These are phyloP conservation scores for Myopa testacea DNA, from an alignment of 2,888 invertebrate species.

Conservation along the genomic window DNA sequence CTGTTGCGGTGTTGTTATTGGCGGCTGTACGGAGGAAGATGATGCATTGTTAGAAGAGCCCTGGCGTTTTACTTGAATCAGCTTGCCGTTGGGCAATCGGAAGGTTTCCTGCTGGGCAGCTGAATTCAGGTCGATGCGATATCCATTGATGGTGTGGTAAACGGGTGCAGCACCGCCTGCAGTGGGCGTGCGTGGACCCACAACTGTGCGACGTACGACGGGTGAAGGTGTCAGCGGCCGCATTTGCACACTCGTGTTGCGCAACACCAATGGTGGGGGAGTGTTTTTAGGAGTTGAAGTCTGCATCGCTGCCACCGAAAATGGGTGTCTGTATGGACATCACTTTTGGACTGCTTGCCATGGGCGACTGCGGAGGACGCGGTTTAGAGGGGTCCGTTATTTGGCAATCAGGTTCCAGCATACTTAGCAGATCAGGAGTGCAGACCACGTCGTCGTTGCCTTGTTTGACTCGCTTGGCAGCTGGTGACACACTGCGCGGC, in stretches of 20 bases:
- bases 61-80: slow-evolving; percentile 68
- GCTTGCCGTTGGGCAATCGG: slow-evolving; percentile 67
- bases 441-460: slow-evolving; percentile 75
- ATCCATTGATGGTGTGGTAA: slow-evolving; percentile 68
- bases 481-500: too few species aligned
- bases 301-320: slow-evolving; percentile 19
- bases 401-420: slow-evolving; percentile 66
- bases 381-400: slow-evolving; percentile 58
- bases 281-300: slow-evolving; percentile 37
- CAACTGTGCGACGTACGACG: too few species aligned
- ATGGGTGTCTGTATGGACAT: slow-evolving; percentile 52
- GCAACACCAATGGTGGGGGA: slow-evolving; percentile 63
- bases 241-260: slow-evolving; percentile 57
- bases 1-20: slow-evolving; percentile 39
- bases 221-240: too few species aligned
- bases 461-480: too few species aligned
- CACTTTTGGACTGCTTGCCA: slow-evolving; percentile 52
- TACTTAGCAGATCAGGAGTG: slow-evolving; percentile 71
- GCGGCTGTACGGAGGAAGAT: slow-evolving; percentile 39
- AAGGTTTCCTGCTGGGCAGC: too few species aligned
- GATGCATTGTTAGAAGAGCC: slow-evolving; percentile 47
- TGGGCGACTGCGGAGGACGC: slow-evolving; percentile 49
- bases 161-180: slow-evolving; percentile 59
- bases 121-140: slow-evolving; percentile 67
- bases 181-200: slow-evolving; percentile 55